These are phyloP conservation scores for Mionectes macconnelli DNA, from an alignment of 2,113 vertebrate genomes.

Conservation along the genomic window DNA sequence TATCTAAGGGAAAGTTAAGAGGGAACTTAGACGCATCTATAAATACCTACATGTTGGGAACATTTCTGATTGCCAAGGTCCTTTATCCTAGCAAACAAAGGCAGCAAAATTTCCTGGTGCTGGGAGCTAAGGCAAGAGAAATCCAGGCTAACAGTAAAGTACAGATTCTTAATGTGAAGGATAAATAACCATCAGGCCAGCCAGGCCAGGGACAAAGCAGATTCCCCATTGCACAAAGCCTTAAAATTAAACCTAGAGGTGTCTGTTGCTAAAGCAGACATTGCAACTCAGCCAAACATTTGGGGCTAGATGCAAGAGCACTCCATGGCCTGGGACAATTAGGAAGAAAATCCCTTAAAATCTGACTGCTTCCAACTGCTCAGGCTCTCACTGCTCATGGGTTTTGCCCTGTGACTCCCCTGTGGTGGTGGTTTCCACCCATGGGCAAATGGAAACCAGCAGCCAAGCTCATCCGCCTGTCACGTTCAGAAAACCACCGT, in stretches of 20 bases:
- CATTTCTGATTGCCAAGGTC: slow-evolving; percentile 28
- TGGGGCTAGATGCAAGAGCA: not conserved
- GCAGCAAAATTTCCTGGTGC: slow-evolving; percentile 23
- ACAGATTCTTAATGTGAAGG: not conserved
- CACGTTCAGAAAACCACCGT: not conserved
- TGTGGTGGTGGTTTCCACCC: not conserved
- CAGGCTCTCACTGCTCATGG: not conserved
- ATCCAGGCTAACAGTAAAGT: not conserved
- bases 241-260: not conserved
- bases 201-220: not conserved
- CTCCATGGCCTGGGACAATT: not conserved
- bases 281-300: not conserved
- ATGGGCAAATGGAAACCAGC: not conserved
- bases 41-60: slow-evolving; percentile 55
- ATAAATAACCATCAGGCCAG: not conserved
- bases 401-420: not conserved
- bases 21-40: slow-evolving; percentile 39
- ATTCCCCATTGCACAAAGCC: not conserved
- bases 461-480: not conserved
- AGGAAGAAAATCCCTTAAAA: not conserved
- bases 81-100: slow-evolving; percentile 50
- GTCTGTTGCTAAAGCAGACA: not conserved
- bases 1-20: slow-evolving; percentile 51
- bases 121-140: not conserved
- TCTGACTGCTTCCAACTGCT: not conserved